Conservation (phyloP, 2,888 invertebrate species). For the Apoderus coryli region DNA sequence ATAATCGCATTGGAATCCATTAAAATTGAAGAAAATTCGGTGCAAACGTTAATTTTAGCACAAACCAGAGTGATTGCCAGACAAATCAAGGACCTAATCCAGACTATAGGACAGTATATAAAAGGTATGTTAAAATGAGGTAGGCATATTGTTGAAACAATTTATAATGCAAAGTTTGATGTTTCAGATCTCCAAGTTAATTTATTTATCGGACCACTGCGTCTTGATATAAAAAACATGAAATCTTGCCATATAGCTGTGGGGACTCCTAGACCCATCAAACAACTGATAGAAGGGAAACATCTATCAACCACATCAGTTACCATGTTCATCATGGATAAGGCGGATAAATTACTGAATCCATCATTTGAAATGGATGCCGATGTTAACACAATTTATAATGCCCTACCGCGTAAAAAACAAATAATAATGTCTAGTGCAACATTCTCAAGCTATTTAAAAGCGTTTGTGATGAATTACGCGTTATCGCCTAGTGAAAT, state of each 20-base stretch:
- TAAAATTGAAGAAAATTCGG: conserved; percentile 34
- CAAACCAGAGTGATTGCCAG: conserved; percentile 94
- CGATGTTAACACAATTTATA: conserved; percentile 63
- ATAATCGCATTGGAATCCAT: conserved; percentile 69
- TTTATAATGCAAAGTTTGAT: too few relatives aligned
- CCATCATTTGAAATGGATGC: conserved; percentile 62
- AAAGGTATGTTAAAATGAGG: conserved; percentile 34
- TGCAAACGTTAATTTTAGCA: conserved; percentile 71
- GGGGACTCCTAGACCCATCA: conserved; percentile 83
- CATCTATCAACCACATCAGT: conserved; percentile 46
- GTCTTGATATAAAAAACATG: conserved; percentile 55
- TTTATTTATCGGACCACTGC: conserved; percentile 71
- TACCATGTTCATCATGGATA: conserved; percentile 76
- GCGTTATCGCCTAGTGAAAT: conserved; percentile 68
- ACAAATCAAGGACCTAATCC: conserved; percentile 72
- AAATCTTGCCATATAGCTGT: conserved; percentile 67
- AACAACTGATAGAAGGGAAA: conserved; percentile 64
- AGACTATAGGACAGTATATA: conserved; percentile 50
- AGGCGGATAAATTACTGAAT: conserved; percentile 88
- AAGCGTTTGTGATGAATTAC: conserved; percentile 53
- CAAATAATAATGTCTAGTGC: conserved; percentile 91
- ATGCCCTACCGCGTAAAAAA: conserved; percentile 54
- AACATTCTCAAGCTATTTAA: conserved; percentile 69
- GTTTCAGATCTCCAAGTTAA: conserved; percentile 53
- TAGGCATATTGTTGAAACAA: too few relatives aligned